Evolutionary conservation across 2,797 vertebrate species (phyloP).

Genomic region (Avahi laniger): DNA sequence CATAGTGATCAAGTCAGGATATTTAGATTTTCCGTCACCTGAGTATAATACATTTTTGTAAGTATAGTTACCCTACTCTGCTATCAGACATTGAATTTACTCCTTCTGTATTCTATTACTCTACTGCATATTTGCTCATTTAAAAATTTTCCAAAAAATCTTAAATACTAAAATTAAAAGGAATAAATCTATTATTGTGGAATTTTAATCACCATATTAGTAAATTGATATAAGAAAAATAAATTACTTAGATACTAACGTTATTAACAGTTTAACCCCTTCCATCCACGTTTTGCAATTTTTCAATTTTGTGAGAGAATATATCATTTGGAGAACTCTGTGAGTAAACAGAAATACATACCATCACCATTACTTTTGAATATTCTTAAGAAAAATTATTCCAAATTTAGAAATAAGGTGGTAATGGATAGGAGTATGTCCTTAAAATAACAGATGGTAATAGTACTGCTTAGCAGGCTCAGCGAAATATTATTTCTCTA

Average conservation of each 20-base stretch:
- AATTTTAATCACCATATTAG: neutral
- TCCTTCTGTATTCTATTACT: neutral
- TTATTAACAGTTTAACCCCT: neutral
- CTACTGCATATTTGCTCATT: neutral
- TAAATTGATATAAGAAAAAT: neutral
- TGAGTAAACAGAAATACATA: neutral
- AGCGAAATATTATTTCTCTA: neutral
- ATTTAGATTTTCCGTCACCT: neutral
- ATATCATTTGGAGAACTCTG: neutral
- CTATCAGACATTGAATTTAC: neutral
- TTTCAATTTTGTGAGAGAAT: neutral
- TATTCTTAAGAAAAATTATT: neutral
- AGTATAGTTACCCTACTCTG: neutral
- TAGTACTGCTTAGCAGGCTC: rapidly evolving
- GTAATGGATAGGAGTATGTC: neutral
- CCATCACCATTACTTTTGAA: neutral
- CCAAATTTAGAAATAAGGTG: neutral
- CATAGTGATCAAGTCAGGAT: neutral
- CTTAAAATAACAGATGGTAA: neutral
- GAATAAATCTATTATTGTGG: neutral
- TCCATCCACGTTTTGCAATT: neutral
- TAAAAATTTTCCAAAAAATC: neutral
- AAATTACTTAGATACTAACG: neutral
- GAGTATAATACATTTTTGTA: neutral
- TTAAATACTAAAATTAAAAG: neutral